Conservation (phyloP, 2,888 invertebrate genomes). For the Tortricodes alternella region DNA sequence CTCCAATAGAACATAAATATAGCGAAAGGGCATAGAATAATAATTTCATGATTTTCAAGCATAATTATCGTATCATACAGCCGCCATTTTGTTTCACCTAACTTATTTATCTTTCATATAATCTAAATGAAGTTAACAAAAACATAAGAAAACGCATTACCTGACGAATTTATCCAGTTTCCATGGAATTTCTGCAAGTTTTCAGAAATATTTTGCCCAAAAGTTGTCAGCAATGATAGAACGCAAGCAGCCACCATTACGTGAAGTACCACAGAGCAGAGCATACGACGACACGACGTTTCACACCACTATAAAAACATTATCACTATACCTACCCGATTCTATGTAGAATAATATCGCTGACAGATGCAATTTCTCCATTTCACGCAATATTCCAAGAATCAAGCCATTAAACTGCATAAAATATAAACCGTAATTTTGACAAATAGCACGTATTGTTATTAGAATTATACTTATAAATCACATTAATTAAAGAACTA, state of each 20-base stretch:
- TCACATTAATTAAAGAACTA: too few species aligned
- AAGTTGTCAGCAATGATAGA: conserved; percentile 79
- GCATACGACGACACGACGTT: too few species aligned
- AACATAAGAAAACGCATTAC: conserved; percentile 43
- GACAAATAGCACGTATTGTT: too few species aligned
- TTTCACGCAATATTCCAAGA: too few species aligned
- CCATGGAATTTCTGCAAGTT: conserved; percentile 56
- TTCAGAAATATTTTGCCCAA: conserved; percentile 57
- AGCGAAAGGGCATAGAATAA: not conserved
- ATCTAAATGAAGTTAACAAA: conserved; percentile 18
- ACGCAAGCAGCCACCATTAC: conserved; percentile 77
- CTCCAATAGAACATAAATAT: not conserved
- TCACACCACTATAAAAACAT: too few species aligned
- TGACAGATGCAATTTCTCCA: too few species aligned
- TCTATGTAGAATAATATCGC: too few species aligned
- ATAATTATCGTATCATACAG: not conserved
- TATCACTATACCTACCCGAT: too few species aligned
- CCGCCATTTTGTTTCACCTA: conserved; percentile 36
- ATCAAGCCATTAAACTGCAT: too few species aligned
- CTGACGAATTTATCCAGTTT: conserved; percentile 43
- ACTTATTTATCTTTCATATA: not conserved
- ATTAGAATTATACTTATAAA: too few species aligned
- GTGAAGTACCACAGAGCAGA: conserved; percentile 42
- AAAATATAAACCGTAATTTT: too few species aligned
- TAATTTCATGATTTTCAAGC: not conserved